These are phyloP conservation scores for Homalodisca vitripennis DNA, from an alignment of 1,140 invertebrate genomes.

Conservation along the genomic window DNA sequence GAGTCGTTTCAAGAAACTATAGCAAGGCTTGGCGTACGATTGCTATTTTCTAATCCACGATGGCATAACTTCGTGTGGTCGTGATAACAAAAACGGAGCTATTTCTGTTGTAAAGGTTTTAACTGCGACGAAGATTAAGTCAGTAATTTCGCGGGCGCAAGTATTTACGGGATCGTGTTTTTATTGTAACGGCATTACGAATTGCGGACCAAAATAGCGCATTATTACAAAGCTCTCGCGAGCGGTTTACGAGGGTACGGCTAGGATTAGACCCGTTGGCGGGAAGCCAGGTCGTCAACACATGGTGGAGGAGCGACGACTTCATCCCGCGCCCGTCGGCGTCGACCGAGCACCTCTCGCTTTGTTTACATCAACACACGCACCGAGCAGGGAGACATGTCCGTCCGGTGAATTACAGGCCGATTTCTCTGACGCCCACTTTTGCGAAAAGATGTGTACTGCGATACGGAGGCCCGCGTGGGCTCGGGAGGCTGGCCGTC, in stretches of 20 bases:
- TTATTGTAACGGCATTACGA: neutral
- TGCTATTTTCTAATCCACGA: too few relatives aligned
- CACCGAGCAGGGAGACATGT: neutral
- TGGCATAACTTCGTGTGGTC: too few relatives aligned
- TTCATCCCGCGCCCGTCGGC: neutral
- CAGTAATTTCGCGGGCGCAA: too few relatives aligned
- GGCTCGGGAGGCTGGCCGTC: too few relatives aligned
- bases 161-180: neutral
- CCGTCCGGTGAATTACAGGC: neutral
- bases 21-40: too few relatives aligned
- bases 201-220: constrained; percentile 18
- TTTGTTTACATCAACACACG: too few relatives aligned
- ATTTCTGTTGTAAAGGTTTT: too few relatives aligned
- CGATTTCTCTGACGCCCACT: neutral
- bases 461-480: neutral
- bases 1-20: too few relatives aligned
- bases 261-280: constrained; percentile 18
- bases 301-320: neutral
- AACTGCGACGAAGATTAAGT: too few relatives aligned
- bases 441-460: neutral
- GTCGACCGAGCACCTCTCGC: neutral
- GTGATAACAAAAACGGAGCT: too few relatives aligned
- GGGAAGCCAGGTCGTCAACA: neutral
- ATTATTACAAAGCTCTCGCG: constrained; percentile 13
- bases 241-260: constrained; percentile 1